phyloP scores from a whole-genome alignment of 2,797 vertebrate genomes.

The Hippopotamyrus pictus region DNA sequence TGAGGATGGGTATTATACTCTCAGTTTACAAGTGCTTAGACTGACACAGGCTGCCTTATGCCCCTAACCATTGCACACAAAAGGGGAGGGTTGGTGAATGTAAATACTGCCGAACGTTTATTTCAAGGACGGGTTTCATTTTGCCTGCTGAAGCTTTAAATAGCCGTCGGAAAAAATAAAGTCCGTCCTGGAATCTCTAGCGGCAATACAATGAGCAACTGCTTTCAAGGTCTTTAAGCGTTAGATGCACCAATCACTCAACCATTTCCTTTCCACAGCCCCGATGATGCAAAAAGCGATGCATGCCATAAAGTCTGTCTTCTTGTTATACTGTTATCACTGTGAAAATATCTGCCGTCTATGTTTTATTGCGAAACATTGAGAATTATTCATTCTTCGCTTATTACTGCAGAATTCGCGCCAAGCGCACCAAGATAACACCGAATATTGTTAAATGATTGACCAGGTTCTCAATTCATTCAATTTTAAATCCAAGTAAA shows the following conservation, averaged over 20 bases:
- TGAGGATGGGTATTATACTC: neutral
- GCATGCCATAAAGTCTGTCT: neutral
- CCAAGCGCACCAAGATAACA: neutral
- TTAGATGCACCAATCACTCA: neutral
- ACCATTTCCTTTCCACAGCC: neutral
- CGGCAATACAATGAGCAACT: neutral
- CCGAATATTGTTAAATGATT: neutral
- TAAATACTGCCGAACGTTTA: neutral
- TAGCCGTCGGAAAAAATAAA: neutral
- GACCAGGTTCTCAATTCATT: neutral
- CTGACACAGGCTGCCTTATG: constrained; percentile 9
- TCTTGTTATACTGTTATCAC: neutral
- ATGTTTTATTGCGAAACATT: neutral
- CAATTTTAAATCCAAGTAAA: neutral
- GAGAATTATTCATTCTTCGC: neutral
- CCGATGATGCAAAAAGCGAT: neutral
- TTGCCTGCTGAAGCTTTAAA: constrained; percentile 1
- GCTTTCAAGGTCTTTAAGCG: constrained; percentile 3
- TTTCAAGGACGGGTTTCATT: constrained; percentile 15
- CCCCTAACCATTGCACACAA: neutral
- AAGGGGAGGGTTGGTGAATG: neutral
- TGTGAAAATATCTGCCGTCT: neutral
- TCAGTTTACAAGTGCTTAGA: neutral
- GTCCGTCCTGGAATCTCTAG: neutral
- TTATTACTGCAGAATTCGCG: neutral